Evolutionary conservation across 2,888 invertebrate genomes (phyloP), one percentile per base, ranked within the genome.

Genomic region (Troilus luridus): DNA sequence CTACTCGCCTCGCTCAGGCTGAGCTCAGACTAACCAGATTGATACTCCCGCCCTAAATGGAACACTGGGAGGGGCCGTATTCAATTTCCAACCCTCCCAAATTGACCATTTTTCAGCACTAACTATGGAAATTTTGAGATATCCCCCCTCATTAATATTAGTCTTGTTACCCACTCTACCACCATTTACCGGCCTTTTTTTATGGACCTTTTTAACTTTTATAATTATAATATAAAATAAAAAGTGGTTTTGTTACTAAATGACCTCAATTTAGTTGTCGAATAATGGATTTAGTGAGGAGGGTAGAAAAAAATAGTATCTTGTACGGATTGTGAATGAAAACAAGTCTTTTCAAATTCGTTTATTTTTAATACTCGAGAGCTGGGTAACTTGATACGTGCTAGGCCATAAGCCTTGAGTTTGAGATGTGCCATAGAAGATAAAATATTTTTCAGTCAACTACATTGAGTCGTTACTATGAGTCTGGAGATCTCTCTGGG

Each of bases 31-130:
- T 67, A 67, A 67, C 67, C 67, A 67, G 67, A 67, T 67, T 67
- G 67, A 67, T 67, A 67, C 5, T 41, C 41, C 24, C 24, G 14
- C 5, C 10, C 67, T 67, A 67, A 67, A 67, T 67, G 67, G 67
- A 67, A 67, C 67, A n/a, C 67, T 67, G 67, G 14, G 67, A 24
- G 67, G 12, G 6, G 24, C 24, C 67, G 67, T 67, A 67, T 67
- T 67, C 67, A 67, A 67, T 67, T 67, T 67, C 67, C 67, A 6
- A 67, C 67, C 67, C 67, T 24, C 24, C 24, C 67, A 67, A 67
- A 67, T 67, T 67, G 67, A 24, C 11, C 64, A 64, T 64, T 64
- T 64, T 64, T 64, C 64, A 64, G n/a, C 64, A 64, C 64, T 64
- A 64, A 64, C 64, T 64, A 64, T 67, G 67, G 12, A 67, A 67